Evolutionary conservation across 2,113 vertebrate species (phyloP).

Genomic region (Hypanus sabinus): DNA sequence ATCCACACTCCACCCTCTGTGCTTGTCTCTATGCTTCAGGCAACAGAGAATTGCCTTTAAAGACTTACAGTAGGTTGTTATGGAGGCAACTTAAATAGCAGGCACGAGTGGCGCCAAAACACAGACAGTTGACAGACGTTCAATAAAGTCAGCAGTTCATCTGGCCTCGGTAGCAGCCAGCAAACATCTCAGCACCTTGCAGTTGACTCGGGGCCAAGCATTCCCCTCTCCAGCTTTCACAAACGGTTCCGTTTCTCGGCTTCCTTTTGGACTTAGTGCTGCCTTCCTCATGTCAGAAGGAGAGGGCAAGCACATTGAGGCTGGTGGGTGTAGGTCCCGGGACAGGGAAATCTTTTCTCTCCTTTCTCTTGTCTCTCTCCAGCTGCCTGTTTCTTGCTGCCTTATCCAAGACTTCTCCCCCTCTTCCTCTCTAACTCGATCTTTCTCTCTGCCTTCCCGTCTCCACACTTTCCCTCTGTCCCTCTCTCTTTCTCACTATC

Average conservation of each 20-base stretch:
- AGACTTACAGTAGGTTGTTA: background rate
- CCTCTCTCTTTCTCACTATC: too few relatives aligned
- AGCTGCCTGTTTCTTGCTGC: too few relatives aligned
- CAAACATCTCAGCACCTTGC: background rate
- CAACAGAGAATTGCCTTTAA: background rate
- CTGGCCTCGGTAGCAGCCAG: background rate
- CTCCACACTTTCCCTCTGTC: too few relatives aligned
- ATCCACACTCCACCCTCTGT: background rate
- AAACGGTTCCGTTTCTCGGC: background rate
- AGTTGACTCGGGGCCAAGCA: background rate
- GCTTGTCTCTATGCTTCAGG: background rate
- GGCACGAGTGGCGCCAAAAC: background rate
- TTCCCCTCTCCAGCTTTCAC: background rate
- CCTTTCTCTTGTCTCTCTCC: too few relatives aligned
- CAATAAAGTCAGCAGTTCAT: background rate
- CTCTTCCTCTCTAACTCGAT: too few relatives aligned
- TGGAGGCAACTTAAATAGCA: background rate
- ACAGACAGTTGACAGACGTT: background rate
- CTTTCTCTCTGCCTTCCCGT: too few relatives aligned
- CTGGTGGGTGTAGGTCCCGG: too few relatives aligned
- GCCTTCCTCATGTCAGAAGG: background rate
- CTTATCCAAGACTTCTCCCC: too few relatives aligned
- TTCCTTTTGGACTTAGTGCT: background rate
- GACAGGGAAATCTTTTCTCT: too few relatives aligned
- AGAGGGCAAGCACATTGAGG: too few relatives aligned